Conservation (phyloP, 1,140 invertebrate species). For the Sinonovacula constricta region DNA sequence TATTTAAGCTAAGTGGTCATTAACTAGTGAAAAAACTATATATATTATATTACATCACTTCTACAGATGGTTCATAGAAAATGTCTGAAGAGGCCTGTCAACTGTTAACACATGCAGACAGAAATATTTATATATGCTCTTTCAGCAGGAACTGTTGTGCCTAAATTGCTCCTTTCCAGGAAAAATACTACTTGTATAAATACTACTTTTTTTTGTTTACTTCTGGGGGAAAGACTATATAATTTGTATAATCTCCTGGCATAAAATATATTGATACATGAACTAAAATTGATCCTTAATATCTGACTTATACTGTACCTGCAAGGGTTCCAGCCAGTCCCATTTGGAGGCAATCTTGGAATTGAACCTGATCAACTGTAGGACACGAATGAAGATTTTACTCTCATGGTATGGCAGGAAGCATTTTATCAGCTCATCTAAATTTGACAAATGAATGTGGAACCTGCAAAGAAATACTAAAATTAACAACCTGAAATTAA, state of each 20-base stretch:
- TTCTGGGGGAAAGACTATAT: background rate
- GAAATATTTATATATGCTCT: too few species aligned
- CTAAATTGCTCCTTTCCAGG: background rate
- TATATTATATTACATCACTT: too few species aligned
- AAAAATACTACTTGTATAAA: background rate
- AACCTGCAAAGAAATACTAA: constrained; percentile 82
- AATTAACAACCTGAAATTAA: too few species aligned
- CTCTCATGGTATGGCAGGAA: constrained; percentile 95
- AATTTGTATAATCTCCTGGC: background rate
- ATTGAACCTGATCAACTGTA: constrained; percentile 87
- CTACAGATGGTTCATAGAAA: too few species aligned
- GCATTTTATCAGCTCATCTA: constrained; percentile 87
- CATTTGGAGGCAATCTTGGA: constrained; percentile 83
- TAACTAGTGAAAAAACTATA: too few species aligned
- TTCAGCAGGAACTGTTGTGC: too few species aligned
- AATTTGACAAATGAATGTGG: constrained; percentile 92
- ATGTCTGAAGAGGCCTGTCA: too few species aligned
- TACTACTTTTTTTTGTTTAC: background rate
- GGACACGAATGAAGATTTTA: constrained; percentile 89
- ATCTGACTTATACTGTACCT: too few species aligned
- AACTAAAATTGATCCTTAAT: too few species aligned
- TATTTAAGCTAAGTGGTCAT: too few species aligned
- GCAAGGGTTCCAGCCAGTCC: constrained; percentile 87
- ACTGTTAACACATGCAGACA: too few species aligned
- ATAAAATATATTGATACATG: background rate